phyloP scores from a whole-genome alignment of 2,113 vertebrate species.

The Hippocampus comes region DNA sequence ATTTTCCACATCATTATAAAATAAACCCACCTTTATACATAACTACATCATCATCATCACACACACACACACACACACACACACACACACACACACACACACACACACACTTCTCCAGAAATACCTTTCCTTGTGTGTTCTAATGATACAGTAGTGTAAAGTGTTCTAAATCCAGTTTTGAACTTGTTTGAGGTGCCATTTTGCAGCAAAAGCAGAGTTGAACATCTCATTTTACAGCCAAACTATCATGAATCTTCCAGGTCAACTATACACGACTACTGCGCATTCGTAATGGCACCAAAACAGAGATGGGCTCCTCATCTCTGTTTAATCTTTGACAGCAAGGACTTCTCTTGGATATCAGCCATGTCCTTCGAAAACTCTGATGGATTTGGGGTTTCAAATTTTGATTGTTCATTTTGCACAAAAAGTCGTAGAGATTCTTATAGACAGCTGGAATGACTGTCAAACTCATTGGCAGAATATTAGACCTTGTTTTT shows the following conservation, averaged over 20 bases:
- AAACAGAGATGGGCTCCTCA: neutral
- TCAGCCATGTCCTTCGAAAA: neutral
- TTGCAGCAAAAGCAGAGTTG: slow-evolving; percentile 46
- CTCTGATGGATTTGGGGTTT: neutral
- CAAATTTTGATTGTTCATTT: neutral
- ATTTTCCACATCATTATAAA: slow-evolving; percentile 57
- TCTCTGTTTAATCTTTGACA: neutral
- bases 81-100: neutral
- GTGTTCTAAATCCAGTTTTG: slow-evolving; percentile 3
- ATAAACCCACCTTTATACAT: slow-evolving; percentile 44
- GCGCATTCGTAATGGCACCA: slow-evolving; percentile 36
- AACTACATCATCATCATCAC: slow-evolving; percentile 4
- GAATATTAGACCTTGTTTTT: neutral
- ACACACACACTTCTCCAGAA: neutral
- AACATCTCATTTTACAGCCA: slow-evolving; percentile 24
- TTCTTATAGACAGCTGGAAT: neutral
- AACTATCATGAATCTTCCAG: slow-evolving; percentile 30
- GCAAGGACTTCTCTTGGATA: neutral
- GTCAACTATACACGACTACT: slow-evolving; percentile 51
- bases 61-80: neutral
- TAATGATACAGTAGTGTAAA: slow-evolving; percentile 13
- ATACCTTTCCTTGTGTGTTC: slow-evolving; percentile 1
- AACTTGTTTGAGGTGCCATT: slow-evolving; percentile 44
- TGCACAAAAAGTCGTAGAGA: neutral
- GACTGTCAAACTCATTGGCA: neutral